These are phyloP conservation scores for Styela clava DNA, from an alignment of 23 tunicate species.

Conservation along the genomic window DNA sequence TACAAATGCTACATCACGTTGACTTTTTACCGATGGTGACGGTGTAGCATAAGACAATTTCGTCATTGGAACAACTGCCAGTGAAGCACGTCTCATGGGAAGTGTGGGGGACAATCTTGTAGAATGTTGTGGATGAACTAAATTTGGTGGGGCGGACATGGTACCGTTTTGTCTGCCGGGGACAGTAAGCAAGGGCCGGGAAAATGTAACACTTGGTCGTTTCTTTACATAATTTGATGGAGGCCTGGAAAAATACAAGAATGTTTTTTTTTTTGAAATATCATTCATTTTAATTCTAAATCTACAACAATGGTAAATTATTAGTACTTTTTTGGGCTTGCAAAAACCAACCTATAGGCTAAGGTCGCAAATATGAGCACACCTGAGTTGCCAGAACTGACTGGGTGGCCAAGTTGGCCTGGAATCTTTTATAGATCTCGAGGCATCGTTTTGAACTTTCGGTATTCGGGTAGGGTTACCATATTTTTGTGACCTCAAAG, in stretches of 20 bases:
- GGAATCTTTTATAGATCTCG: no score
- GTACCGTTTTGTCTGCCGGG: conserved; percentile 14
- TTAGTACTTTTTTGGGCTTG: no score
- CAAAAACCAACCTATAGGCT: no score
- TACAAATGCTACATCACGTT: conserved; percentile 31
- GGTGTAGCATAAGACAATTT: background rate
- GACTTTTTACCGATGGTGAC: background rate
- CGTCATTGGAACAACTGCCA: background rate
- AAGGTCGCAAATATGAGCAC: no score
- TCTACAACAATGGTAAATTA: no score
- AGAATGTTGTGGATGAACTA: conserved; percentile 22
- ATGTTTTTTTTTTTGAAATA: no score
- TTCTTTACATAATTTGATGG: background rate
- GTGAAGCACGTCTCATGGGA: conserved; percentile 7
- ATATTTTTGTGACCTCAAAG: no score
- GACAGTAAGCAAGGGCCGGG: conserved; percentile 6
- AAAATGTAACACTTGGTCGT: conserved; percentile 5
- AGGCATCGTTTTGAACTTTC: no score
- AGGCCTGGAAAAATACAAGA: background rate
- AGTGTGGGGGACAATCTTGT: conserved; percentile 22
- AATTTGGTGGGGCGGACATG: conserved; percentile 6
- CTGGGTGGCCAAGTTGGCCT: no score
- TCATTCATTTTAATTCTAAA: no score
- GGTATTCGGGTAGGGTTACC: no score
- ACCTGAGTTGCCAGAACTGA: no score